Evolutionary conservation across 2,113 vertebrate species (phyloP), one percentile per base, ranked within the genome.

Genomic region (Silurus glanis): DNA sequence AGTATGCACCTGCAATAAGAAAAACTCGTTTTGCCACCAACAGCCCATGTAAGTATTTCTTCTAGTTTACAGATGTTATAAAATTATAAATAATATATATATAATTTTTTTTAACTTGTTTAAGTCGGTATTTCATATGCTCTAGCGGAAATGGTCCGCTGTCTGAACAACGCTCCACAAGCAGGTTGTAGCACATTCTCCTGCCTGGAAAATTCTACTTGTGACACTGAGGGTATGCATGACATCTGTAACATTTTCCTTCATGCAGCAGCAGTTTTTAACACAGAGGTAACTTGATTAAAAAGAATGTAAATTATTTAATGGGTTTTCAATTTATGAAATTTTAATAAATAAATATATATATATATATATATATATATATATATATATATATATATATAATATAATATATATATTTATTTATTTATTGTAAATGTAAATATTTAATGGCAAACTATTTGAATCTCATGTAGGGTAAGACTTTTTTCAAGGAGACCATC

Each of bases 201-300:
- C 23, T 99, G 98, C 90, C 95, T 99, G 90, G 98, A 99, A 90
- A 99, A 99, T 92, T 97, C 97, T 3, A 99, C 97, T 28, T 99
- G 98, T 1, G 97, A 98, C 94, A 99, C 97, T 0, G 96, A 98
- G 19, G 98, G 98, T 13, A 96, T 99, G 96, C 97, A 96, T 0
- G 97, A 99, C 87, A 96, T 99, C 94, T 99, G 98, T 87, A 97
- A 97, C 86, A 95, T 96, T 87, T 99, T 99, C 94, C 93, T 99
- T 9, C 96, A 97, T 90, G 96, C 96, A 0, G 98, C 98, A 8
- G 96, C 97, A 2, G 96, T 96, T 90, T 99, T 99, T 87, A 97
- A 99, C 94, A 99, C 97, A 61, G 97, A 98, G 97, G 98, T 99
- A 95, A 5, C 6, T 45, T 28, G 25, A 3, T 9, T 5, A 0